Evolutionary conservation across 2,113 vertebrate species (phyloP).

Genomic region (Setophaga kirtlandii): DNA sequence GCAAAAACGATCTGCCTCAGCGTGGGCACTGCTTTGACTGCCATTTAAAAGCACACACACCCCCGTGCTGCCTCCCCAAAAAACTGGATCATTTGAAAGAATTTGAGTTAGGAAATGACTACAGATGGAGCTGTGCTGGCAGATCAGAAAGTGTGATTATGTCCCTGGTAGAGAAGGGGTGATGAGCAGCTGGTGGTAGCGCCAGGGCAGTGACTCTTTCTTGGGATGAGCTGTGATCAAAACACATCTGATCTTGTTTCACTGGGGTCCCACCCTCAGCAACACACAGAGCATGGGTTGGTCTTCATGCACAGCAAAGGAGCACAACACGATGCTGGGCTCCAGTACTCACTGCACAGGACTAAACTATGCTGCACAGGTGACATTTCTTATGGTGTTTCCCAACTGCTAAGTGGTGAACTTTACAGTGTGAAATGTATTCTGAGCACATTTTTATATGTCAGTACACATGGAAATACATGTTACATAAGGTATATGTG

Average conservation of each 20-base stretch:
- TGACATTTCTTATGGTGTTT: neutral
- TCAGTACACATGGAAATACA: neutral
- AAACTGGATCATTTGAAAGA: neutral
- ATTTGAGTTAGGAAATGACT: neutral
- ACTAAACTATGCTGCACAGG: neutral
- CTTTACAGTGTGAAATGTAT: neutral
- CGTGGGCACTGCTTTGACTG: neutral
- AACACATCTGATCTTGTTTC: neutral
- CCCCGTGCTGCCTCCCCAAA: neutral
- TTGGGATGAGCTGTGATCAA: neutral
- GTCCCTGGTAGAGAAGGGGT: neutral
- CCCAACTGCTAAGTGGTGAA: neutral
- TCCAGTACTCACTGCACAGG: neutral
- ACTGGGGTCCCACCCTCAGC: neutral
- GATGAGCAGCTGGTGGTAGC: neutral
- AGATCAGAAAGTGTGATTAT: constrained; percentile 13
- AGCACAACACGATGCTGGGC: rapidly evolving
- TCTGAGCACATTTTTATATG: neutral
- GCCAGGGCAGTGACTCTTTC: neutral
- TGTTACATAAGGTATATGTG: neutral
- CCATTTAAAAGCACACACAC: neutral
- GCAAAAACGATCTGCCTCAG: neutral
- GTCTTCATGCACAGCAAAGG: neutral
- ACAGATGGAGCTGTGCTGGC: constrained; percentile 37
- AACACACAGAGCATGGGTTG: rapidly evolving